Base-by-base conservation (phyloP, 2,113 vertebrate genomes). In the Cyphomyrus plagiostoma region DNA sequence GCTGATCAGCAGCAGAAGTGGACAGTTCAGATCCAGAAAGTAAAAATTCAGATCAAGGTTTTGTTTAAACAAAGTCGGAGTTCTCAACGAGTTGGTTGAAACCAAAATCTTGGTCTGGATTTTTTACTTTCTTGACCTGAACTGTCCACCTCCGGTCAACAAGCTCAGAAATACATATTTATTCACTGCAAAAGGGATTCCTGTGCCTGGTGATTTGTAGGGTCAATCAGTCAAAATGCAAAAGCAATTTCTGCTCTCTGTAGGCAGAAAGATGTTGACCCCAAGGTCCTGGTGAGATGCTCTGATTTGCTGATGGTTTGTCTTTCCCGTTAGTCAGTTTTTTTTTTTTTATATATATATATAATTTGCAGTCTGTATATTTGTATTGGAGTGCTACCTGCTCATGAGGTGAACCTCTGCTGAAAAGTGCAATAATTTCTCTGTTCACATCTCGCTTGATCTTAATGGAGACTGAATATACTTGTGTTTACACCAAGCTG, bases 391-490 rank as follows among this genome's bases (percentile, higher is more conserved):
- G 13, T 49, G 45, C 42, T 46, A 84, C 42, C 19, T 84, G 45
- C 23, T 4, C n/a, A 39, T 26, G 11, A 85, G 48, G 21, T 9
- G 2, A 3, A 48, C 11, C 7, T 48, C 1, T 26, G 48, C 45
- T 86, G 45, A 39, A 19, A 86, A 50, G 83, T 86, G 83, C 83
- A 49, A 86, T 49, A 49, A 49, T 86, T 30, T 85, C 42, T 85
- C 21, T 39, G 21, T n/a, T 62, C 56, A 42, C 4, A 30, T 42
- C 30, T 80, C 2, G 15, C 13, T 39, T 77, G 6, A 39, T 77
- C 11, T 77, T 30, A 39, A 39, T 39, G 70, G 11, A 77, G 30
- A 77, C 70, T 77, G 35, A 77, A 85, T 46, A 48, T 85, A 50
- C 83, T 48, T 2, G 26, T 74, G 74, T 80, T 80, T 80, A 80